These are phyloP conservation scores for Pomacea canaliculata DNA, from an alignment of 2,888 invertebrate species.

Conservation along the genomic window DNA sequence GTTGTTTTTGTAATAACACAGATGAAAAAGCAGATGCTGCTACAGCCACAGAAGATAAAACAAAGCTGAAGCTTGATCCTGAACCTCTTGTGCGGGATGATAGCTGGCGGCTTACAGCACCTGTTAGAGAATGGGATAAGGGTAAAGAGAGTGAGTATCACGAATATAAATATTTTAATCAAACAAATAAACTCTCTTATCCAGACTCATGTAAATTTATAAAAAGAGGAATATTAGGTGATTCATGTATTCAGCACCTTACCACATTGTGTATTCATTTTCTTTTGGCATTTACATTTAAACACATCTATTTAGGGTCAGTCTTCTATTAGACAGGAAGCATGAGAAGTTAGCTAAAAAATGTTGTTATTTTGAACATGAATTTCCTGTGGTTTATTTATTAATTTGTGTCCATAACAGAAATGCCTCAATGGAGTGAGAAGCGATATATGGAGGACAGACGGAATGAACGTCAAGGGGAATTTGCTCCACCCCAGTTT, in stretches of 20 bases:
- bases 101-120: conserved; percentile 27
- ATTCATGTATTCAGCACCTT: no score
- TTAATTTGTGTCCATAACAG: conserved; percentile 1
- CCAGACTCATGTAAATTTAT: not conserved
- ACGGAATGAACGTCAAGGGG: conserved; percentile 48
- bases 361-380: no score
- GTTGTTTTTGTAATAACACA: no score
- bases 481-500: conserved; percentile 60
- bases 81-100: conserved; percentile 42
- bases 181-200: not conserved
- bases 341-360: no score
- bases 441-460: conserved; percentile 48
- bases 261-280: no score
- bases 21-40: not conserved
- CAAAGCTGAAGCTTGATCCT: conserved; percentile 40
- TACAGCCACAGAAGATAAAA: conserved; percentile 18
- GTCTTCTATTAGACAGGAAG: no score
- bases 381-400: not conserved
- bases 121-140: conserved; percentile 60
- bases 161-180: conserved; percentile 4
- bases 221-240: no score
- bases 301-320: no score
- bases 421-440: conserved; percentile 32
- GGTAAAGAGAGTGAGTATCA: conserved; percentile 47
- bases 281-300: no score